Evolutionary conservation across 2,113 vertebrate genomes (phyloP).

Genomic region (Pagrus major): DNA sequence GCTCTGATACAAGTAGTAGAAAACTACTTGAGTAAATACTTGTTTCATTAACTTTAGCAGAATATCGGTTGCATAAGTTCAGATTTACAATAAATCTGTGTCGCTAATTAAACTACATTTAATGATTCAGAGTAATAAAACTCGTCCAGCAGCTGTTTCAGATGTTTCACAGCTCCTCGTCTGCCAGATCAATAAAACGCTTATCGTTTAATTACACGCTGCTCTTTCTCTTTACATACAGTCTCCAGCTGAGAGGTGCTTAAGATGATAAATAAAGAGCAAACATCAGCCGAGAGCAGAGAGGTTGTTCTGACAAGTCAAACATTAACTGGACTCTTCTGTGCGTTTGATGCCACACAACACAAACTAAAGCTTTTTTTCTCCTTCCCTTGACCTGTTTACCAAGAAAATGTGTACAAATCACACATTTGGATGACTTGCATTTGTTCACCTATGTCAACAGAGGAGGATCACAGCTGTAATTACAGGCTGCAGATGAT

Average conservation of each 20-base stretch:
- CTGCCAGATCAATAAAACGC: background rate
- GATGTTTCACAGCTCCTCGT: too few relatives aligned
- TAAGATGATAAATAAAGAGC: background rate
- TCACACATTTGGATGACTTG: slow-evolving; percentile 63
- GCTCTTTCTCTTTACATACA: background rate
- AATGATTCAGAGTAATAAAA: background rate
- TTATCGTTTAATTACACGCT: background rate
- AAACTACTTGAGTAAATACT: too few relatives aligned
- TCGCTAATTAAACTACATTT: background rate
- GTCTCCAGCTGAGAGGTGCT: background rate
- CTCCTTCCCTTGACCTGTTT: slow-evolving; percentile 25
- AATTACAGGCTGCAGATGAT: slow-evolving; percentile 61
- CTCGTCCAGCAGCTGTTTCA: background rate
- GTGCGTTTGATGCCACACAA: background rate
- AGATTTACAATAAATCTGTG: background rate
- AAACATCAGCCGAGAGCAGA: background rate
- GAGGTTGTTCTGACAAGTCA: slow-evolving; percentile 4
- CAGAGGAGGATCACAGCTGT: slow-evolving; percentile 58
- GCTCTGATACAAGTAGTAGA: too few relatives aligned
- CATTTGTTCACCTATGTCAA: slow-evolving; percentile 66
- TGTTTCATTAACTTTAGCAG: too few relatives aligned
- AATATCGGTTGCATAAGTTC: background rate
- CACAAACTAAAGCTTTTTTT: slow-evolving; percentile 22
- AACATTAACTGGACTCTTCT: slow-evolving; percentile 36
- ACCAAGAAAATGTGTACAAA: slow-evolving; percentile 18